Evolutionary conservation across 2,113 vertebrate genomes (phyloP), one percentile per base, ranked within the genome.

Genomic region (Ranitomeya imitator): DNA sequence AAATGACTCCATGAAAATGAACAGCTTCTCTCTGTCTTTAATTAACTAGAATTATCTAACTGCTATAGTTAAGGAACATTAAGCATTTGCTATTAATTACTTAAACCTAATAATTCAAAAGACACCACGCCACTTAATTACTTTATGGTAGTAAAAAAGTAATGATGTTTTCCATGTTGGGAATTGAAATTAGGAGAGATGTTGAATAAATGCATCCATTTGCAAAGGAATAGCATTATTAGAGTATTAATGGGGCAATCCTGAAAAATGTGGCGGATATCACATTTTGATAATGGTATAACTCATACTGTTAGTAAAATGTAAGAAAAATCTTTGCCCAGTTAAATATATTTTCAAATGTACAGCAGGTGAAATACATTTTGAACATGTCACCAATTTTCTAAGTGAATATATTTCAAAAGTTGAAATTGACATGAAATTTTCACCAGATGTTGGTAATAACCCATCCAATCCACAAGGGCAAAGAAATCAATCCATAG

Each of bases 51-150:
- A 76, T 86, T 78, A 11, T 74, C 18, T 14, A 15, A 63, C 31
- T 45, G 73, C 61, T 88, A 63, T 54, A 71, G 67, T 76, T 83
- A 61, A 76, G 79, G 63, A 71, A 63, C 86, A 88, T 87, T 83
- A 88, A 83, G 31, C 67, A 63, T 59, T 83, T 88, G 60, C 86
- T 88, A 88, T 88, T 88, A 88, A 82, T 60, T 83, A 73, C 54
- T 83, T 71, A 73, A 88, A 83, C 55, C 18, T 82, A 51, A 88
- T 88, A 63, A 60, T 83, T 74, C 55, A 76, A 76, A 83, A 76
- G 67, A 63, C 23, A 61, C 79, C 15, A 63, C 23, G 52, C 79
- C 15, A 60, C 69, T 74, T 82, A 82, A 87, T 87, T 73, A 52
- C 65, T 76, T 23, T 16, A 74, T 6, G 13, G 67, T 51, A 83